phyloP scores from a whole-genome alignment of 2,113 vertebrate genomes.

The Callionymus lyra region DNA sequence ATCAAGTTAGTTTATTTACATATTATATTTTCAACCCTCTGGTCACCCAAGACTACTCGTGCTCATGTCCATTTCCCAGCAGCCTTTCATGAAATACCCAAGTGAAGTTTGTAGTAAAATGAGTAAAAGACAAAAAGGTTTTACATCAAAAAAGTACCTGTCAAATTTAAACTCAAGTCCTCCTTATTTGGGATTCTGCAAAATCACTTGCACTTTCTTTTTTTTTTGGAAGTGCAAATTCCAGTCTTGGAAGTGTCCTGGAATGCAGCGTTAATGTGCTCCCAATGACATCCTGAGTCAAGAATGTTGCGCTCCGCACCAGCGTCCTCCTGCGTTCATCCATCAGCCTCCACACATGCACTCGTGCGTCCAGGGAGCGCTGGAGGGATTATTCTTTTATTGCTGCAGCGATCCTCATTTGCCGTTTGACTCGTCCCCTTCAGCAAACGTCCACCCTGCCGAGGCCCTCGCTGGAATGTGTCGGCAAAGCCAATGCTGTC shows the following conservation, averaged over 20 bases:
- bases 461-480: constrained; percentile 51
- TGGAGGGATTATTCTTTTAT: background rate
- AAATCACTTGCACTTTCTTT: constrained; percentile 3
- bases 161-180: background rate
- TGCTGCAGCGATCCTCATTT: constrained; percentile 6
- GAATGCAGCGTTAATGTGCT: constrained; percentile 11
- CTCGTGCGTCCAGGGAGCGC: constrained; percentile 17
- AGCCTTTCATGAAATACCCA: no score
- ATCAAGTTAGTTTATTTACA: no score
- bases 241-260: constrained; percentile 10
- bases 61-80: no score
- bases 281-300: constrained; percentile 14
- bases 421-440: no score
- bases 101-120: no score
- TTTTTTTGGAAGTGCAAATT: background rate
- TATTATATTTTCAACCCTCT: no score
- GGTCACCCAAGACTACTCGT: no score
- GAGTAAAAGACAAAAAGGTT: no score
- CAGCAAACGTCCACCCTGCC: constrained; percentile 12
- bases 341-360: constrained; percentile 30
- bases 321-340: constrained; percentile 17
- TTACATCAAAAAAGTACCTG: no score
- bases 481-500: constrained; percentile 43
- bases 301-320: constrained; percentile 11
- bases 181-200: background rate